Evolutionary conservation across 2,888 invertebrate species (phyloP).

Genomic region (Caenorhabditis sulstoni): DNA sequence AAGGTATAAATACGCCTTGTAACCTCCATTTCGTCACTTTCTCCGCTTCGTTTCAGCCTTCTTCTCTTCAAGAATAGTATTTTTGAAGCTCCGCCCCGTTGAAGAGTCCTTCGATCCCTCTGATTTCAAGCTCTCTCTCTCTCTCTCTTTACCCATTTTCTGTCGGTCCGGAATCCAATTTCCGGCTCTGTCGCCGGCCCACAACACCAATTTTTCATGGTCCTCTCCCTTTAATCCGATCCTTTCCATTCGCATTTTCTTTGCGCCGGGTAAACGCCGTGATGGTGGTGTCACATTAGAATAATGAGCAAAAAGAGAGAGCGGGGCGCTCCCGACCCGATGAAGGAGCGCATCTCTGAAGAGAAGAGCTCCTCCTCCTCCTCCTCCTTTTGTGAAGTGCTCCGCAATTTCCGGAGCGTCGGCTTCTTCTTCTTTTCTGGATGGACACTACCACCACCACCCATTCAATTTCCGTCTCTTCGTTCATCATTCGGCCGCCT

Average conservation of each 20-base stretch:
- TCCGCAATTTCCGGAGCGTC: constrained; percentile 41
- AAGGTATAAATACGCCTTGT: too few relatives aligned
- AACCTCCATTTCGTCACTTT: too few relatives aligned
- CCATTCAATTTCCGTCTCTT: constrained; percentile 5
- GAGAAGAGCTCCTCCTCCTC: background rate
- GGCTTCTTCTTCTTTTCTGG: too few relatives aligned
- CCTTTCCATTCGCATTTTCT: constrained; percentile 11
- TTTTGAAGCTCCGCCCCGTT: too few relatives aligned
- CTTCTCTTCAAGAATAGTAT: too few relatives aligned
- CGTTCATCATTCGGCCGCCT: constrained; percentile 22
- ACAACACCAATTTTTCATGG: constrained; percentile 45
- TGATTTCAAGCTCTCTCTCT: too few relatives aligned
- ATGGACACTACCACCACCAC: constrained; percentile 6
- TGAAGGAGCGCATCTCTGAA: background rate
- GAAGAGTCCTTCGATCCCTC: too few relatives aligned
- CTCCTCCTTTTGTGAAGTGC: constrained; percentile 39
- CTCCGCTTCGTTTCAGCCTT: too few relatives aligned
- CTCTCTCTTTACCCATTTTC: too few relatives aligned
- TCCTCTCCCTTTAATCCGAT: constrained; percentile 48
- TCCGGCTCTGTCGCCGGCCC: constrained; percentile 10
- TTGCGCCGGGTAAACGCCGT: background rate
- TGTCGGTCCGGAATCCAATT: constrained; percentile 37
- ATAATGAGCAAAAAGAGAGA: constrained; percentile 56
- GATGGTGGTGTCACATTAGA: constrained; percentile 50
- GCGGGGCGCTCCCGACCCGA: too few relatives aligned